Evolutionary conservation across 2,113 vertebrate genomes (phyloP).

Genomic region (Mixornis gularis): DNA sequence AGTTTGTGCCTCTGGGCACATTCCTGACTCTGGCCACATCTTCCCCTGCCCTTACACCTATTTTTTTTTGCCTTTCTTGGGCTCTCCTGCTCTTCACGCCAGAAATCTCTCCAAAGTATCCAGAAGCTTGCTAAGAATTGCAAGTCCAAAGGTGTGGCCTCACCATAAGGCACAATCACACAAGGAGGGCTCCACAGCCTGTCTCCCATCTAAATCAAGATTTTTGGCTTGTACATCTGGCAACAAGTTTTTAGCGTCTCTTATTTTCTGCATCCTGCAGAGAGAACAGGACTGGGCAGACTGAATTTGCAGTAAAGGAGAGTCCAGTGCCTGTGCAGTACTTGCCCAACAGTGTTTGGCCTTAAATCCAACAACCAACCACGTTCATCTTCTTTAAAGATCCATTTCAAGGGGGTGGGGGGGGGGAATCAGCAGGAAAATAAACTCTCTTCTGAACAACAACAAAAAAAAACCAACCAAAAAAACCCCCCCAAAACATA

Average conservation of each 20-base stretch:
- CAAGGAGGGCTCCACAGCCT: not conserved
- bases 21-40: not conserved
- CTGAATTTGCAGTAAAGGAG: not conserved
- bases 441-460: not conserved
- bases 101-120: not conserved
- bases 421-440: not conserved
- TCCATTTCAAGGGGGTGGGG: too few species aligned
- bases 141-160: not conserved
- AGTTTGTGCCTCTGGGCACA: fast-evolving
- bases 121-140: not conserved
- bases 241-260: not conserved
- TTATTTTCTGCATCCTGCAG: not conserved
- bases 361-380: not conserved
- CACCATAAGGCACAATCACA: not conserved
- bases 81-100: not conserved
- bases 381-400: not conserved
- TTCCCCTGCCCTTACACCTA: not conserved
- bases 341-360: not conserved
- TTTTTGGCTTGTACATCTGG: not conserved
- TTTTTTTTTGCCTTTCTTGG: not conserved
- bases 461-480: too few species aligned
- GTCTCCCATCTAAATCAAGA: not conserved
- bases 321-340: not conserved
- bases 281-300: not conserved
- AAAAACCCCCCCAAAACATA: not conserved